Conservation (phyloP, 2,113 vertebrate species). For the Lucifuga dentata region DNA sequence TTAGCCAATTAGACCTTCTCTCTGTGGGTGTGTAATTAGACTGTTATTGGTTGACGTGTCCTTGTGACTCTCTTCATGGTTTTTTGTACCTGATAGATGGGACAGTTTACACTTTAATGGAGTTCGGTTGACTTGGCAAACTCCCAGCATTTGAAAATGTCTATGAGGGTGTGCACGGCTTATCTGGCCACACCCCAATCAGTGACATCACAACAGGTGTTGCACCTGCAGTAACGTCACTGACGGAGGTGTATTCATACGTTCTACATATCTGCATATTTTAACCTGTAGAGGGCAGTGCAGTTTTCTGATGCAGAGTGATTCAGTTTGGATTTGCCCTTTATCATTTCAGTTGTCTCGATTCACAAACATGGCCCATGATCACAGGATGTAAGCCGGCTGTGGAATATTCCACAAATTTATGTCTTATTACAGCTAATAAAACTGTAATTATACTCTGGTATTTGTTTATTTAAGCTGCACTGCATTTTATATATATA, state of each 20-base stretch:
- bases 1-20: too few relatives aligned
- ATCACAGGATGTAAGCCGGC: slow-evolving; percentile 2
- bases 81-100: too few relatives aligned
- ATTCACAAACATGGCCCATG: too few relatives aligned
- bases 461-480: slow-evolving; percentile 29
- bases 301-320: background rate
- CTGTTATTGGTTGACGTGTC: too few relatives aligned
- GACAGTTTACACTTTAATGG: too few relatives aligned
- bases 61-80: too few relatives aligned
- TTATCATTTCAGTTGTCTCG: background rate
- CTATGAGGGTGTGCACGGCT: too few relatives aligned
- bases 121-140: too few relatives aligned
- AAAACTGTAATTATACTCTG: background rate
- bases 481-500: slow-evolving; percentile 46
- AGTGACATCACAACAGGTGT: background rate
- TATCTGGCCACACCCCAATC: background rate
- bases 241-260: background rate
- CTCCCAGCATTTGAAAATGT: too few relatives aligned
- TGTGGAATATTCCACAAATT: too few relatives aligned
- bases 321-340: background rate
- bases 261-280: background rate
- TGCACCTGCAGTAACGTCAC: background rate
- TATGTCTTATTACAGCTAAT: background rate
- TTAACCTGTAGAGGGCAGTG: background rate
- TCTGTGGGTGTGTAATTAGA: too few relatives aligned